These are phyloP conservation scores for Centruroides sculpturatus DNA, from an alignment of 1,140 invertebrate species.

Conservation along the genomic window DNA sequence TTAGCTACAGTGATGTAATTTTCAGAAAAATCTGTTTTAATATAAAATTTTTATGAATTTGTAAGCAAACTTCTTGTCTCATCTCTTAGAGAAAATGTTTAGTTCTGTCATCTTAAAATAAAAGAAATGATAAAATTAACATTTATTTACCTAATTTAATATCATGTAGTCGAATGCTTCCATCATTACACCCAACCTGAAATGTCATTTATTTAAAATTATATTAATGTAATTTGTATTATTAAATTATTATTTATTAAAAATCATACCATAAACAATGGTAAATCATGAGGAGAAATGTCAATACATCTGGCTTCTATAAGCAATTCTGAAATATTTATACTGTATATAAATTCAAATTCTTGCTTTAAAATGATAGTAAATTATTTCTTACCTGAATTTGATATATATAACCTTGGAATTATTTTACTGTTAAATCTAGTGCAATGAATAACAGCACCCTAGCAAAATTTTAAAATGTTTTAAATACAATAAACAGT, in stretches of 20 bases:
- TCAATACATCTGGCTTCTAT: conserved; percentile 31
- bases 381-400: too few relatives aligned
- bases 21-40: too few relatives aligned
- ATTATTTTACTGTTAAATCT: conserved; percentile 32
- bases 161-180: conserved; percentile 35
- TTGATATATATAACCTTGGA: conserved; percentile 23
- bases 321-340: conserved; percentile 22
- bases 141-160: conserved; percentile 4
- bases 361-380: too few relatives aligned
- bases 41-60: too few relatives aligned
- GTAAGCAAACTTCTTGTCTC: too few relatives aligned
- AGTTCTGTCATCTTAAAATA: neutral
- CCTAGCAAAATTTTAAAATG: conserved; percentile 14
- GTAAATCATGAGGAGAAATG: conserved; percentile 8
- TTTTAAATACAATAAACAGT: neutral
- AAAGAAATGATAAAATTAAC: neutral
- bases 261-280: conserved; percentile 8
- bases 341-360: too few relatives aligned
- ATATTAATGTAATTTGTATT: conserved; percentile 30
- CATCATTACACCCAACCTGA: conserved; percentile 41
- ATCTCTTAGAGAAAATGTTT: neutral
- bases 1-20: too few relatives aligned
- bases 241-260: neutral
- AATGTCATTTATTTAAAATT: conserved; percentile 40
- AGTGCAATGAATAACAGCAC: conserved; percentile 36